phyloP scores from a whole-genome alignment of 1,140 invertebrate genomes.

The Magallana gigas region DNA sequence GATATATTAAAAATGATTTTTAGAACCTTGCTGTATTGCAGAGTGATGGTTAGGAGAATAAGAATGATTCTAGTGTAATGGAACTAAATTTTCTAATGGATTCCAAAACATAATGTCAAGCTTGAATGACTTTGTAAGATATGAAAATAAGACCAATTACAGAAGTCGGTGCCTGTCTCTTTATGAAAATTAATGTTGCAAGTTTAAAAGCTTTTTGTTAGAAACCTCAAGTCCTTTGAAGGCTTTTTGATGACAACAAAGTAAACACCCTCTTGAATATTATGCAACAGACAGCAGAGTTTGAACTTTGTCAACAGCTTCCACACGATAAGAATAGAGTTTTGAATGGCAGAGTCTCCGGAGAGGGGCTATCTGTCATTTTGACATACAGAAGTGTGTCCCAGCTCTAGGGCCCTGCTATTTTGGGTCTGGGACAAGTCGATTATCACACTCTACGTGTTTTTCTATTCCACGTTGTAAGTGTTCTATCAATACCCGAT shows the following conservation, averaged over 20 bases:
- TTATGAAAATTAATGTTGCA: constrained; percentile 32
- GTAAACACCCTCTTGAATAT: constrained; percentile 19
- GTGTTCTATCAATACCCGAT: constrained; percentile 14
- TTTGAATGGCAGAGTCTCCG: not conserved
- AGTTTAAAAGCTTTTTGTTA: constrained; percentile 20
- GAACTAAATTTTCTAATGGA: not conserved
- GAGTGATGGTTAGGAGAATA: too few species aligned
- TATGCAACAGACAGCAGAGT: constrained; percentile 28
- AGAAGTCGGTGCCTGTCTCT: not conserved
- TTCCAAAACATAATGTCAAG: not conserved
- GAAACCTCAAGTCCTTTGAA: not conserved
- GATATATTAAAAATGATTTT: too few species aligned
- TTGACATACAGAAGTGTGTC: not conserved
- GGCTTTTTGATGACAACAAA: not conserved
- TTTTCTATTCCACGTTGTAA: constrained; percentile 3
- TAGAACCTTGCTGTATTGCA: too few species aligned
- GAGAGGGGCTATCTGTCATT: not conserved
- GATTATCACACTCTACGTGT: constrained; percentile 8
- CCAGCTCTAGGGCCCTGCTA: constrained; percentile 1
- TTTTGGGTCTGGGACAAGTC: constrained; percentile 1
- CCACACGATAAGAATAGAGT: not conserved
- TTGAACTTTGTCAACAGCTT: not conserved
- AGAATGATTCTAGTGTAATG: not conserved
- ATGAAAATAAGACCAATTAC: not conserved
- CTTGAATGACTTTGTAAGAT: constrained; percentile 11